These are phyloP conservation scores for Eledone cirrhosa DNA, from an alignment of 2,888 invertebrate genomes.

Conservation along the genomic window DNA sequence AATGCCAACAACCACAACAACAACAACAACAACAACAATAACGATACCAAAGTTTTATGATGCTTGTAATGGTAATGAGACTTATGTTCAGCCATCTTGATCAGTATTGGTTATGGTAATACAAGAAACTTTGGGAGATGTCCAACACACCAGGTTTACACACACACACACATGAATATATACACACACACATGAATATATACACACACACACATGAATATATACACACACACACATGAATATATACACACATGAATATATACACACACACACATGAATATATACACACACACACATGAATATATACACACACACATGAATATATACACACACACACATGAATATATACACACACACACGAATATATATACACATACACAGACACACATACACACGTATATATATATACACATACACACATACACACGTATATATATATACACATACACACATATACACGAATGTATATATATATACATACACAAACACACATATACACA, in stretches of 20 bases:
- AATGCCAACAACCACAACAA: too few species aligned
- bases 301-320: background rate
- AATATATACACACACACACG: background rate
- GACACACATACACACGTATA: background rate
- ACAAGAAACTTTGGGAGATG: too few species aligned
- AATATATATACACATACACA: background rate
- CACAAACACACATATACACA: background rate
- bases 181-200: background rate
- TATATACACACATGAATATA: background rate
- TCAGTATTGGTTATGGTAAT: too few species aligned
- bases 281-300: background rate
- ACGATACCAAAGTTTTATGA: too few species aligned
- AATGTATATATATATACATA: background rate
- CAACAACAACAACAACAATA: too few species aligned
- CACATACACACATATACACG: background rate
- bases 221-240: background rate
- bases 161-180: too few species aligned
- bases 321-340: background rate
- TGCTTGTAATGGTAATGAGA: too few species aligned
- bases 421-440: background rate
- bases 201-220: background rate
- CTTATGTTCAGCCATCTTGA: too few species aligned
- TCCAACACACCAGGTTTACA: too few species aligned
- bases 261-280: background rate
- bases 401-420: background rate